Evolutionary conservation across 2,888 invertebrate species (phyloP).

Genomic region (Ligdia adustata): DNA sequence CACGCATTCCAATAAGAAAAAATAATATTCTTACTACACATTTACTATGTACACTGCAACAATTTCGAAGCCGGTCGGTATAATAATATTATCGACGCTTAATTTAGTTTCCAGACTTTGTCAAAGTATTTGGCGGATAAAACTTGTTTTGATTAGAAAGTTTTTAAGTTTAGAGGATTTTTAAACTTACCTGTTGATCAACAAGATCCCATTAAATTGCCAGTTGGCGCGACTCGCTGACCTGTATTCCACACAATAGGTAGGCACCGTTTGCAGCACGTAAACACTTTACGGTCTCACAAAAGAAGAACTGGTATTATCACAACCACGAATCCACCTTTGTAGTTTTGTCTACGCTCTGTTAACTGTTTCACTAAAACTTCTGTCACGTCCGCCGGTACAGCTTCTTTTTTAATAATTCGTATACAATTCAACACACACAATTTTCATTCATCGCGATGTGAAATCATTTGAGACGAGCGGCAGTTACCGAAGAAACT

Average conservation of each 20-base stretch:
- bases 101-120: not conserved
- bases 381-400: constrained; percentile 51
- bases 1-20: constrained; percentile 53
- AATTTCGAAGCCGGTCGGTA: not conserved
- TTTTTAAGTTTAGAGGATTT: constrained; percentile 34
- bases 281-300: constrained; percentile 77
- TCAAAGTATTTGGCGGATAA: constrained; percentile 14
- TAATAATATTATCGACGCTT: no score
- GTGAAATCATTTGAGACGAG: constrained; percentile 73
- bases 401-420: constrained; percentile 59
- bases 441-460: constrained; percentile 77
- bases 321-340: constrained; percentile 75
- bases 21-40: constrained; percentile 34
- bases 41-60: constrained; percentile 14
- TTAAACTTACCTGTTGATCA: constrained; percentile 70
- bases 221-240: constrained; percentile 61
- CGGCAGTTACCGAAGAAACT: constrained; percentile 66
- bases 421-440: constrained; percentile 60
- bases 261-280: constrained; percentile 65
- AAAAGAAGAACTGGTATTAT: constrained; percentile 75
- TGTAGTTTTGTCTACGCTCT: constrained; percentile 66
- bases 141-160: constrained; percentile 28
- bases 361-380: constrained; percentile 65
- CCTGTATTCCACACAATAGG: constrained; percentile 52
- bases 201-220: constrained; percentile 81